phyloP scores from a whole-genome alignment of 1,140 invertebrate genomes.

The Sycophila sp. region DNA sequence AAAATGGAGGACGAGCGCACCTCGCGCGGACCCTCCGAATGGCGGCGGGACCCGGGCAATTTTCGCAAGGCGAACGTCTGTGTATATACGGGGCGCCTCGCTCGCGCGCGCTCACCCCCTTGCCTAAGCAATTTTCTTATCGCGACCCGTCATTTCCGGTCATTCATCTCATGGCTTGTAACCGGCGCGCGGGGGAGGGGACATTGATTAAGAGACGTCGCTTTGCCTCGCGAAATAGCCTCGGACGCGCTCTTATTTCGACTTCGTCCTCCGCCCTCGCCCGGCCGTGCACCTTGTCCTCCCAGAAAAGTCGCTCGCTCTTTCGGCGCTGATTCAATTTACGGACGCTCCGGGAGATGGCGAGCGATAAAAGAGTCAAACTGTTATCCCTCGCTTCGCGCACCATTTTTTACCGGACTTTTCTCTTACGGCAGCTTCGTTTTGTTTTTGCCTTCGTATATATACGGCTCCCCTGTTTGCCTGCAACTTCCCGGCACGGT shows the following conservation, averaged over 20 bases:
- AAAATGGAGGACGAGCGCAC: not conserved
- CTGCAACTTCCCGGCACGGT: not conserved
- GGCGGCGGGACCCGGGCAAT: constrained; percentile 1
- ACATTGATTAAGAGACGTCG: constrained; percentile 62
- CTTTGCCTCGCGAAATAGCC: constrained; percentile 58
- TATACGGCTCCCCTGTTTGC: constrained; percentile 5
- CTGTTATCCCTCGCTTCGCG: constrained; percentile 29
- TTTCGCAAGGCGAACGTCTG: constrained; percentile 5
- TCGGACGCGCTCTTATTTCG: constrained; percentile 43
- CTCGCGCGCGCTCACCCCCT: constrained; percentile 5
- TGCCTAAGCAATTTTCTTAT: constrained; percentile 63
- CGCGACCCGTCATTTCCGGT: constrained; percentile 62
- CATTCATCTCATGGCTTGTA: constrained; percentile 63
- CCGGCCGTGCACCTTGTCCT: not conserved
- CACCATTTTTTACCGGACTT: constrained; percentile 39
- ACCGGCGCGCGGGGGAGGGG: constrained; percentile 41
- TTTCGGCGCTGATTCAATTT: constrained; percentile 62
- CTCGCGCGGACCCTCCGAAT: not conserved
- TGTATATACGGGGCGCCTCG: not conserved
- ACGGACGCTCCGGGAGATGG: constrained; percentile 52
- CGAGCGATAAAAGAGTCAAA: constrained; percentile 56
- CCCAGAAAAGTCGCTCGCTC: constrained; percentile 42
- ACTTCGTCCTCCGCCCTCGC: not conserved
- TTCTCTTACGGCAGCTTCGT: constrained; percentile 47
- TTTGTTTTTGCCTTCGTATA: not conserved